Evolutionary conservation across 2,888 invertebrate species (phyloP).

Genomic region (Anaspis maculata): DNA sequence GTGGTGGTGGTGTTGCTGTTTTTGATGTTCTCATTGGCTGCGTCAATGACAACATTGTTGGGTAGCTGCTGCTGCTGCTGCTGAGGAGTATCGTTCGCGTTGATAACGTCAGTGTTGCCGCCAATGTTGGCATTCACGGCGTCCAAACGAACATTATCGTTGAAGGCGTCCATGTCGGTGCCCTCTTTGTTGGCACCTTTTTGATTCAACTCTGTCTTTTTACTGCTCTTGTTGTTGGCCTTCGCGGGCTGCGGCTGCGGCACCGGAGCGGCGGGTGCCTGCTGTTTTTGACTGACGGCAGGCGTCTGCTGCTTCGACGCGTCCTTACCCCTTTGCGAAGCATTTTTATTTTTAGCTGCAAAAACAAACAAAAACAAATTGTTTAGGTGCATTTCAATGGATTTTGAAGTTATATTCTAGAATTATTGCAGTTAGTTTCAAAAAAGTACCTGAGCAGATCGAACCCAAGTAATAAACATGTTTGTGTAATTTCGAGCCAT

Average conservation of each 20-base stretch:
- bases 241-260: constrained; percentile 43
- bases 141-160: constrained; percentile 31
- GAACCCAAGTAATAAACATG: no score
- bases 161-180: constrained; percentile 53
- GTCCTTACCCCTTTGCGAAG: constrained; percentile 28
- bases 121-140: constrained; percentile 17
- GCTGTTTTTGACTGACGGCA: constrained; percentile 13
- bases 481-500: no score
- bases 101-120: constrained; percentile 22
- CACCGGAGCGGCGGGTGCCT: constrained; percentile 21
- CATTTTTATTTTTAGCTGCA: constrained; percentile 36
- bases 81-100: constrained; percentile 19
- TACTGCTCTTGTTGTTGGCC: constrained; percentile 44
- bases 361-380: constrained; percentile 14
- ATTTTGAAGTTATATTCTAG: no score
- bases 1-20: constrained; percentile 6
- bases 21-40: background rate
- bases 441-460: no score
- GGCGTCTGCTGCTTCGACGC: constrained; percentile 18
- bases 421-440: no score
- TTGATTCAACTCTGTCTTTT: constrained; percentile 47
- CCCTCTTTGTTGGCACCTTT: constrained; percentile 53
- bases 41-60: background rate
- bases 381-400: no score
- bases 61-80: no score